Evolutionary conservation across 2,113 vertebrate species (phyloP).

Genomic region (Amphilophus citrinellus): DNA sequence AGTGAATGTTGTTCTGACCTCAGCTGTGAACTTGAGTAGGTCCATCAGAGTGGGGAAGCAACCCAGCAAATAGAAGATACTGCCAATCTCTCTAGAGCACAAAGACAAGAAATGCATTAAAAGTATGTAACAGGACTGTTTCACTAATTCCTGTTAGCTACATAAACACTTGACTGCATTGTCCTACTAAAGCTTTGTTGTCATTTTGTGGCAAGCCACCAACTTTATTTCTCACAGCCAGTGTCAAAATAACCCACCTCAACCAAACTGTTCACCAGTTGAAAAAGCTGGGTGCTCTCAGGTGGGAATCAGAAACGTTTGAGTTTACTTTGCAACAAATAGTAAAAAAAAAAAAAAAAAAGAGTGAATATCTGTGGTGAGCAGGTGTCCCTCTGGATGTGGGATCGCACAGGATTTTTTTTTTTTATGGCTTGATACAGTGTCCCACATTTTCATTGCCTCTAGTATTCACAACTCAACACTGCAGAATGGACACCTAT

Average conservation of each 20-base stretch:
- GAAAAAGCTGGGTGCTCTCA: neutral
- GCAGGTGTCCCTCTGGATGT: too few species aligned
- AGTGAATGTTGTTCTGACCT: slow-evolving; percentile 77
- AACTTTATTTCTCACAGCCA: neutral
- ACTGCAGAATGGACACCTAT: neutral
- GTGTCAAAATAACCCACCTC: neutral
- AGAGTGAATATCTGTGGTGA: too few species aligned
- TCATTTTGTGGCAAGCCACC: neutral
- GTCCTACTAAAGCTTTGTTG: neutral
- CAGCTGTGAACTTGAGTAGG: slow-evolving; percentile 86
- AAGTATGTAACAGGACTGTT: neutral
- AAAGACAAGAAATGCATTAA: neutral
- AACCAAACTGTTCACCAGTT: neutral
- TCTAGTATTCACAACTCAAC: neutral
- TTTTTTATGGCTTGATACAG: neutral
- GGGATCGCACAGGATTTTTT: neutral
- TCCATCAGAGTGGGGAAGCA: slow-evolving; percentile 91
- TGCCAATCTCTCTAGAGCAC: slow-evolving; percentile 88
- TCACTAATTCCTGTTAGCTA: neutral
- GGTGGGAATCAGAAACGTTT: neutral
- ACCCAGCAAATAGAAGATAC: slow-evolving; percentile 90
- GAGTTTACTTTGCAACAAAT: too few species aligned
- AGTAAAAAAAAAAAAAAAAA: too few species aligned
- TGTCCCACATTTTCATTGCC: neutral
- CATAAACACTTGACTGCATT: neutral